Percentiles rank a stretch among this genome's conserved stretches.
Conservation (phyloP, 2,888 invertebrate species). For the Orgyia antiqua region DNA sequence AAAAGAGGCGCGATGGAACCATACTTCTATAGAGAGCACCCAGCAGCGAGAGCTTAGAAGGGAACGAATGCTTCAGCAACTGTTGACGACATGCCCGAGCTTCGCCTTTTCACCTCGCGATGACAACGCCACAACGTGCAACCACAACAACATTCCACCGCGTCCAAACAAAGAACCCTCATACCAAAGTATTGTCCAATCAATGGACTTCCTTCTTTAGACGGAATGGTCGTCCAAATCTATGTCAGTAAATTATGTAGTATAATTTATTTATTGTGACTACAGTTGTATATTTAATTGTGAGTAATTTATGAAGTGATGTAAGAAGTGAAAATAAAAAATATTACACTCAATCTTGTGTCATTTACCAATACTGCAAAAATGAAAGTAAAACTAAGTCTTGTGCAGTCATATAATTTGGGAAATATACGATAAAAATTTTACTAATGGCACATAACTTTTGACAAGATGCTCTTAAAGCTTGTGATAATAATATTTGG, state of each 20-base stretch:
- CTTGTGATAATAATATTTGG: too few relatives aligned
- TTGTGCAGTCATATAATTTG: too few relatives aligned
- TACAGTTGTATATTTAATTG: slow-evolving; percentile 59
- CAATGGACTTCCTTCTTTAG: slow-evolving; percentile 50
- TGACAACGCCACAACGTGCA: too few relatives aligned
- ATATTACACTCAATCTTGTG: slow-evolving; percentile 51
- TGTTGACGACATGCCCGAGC: too few relatives aligned
- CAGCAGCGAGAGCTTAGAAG: slow-evolving; percentile 48
- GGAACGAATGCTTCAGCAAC: slow-evolving; percentile 18
- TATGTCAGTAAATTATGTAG: slow-evolving; percentile 75
- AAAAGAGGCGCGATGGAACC: slow-evolving; percentile 76
- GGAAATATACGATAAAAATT: too few relatives aligned
- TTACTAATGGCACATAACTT: too few relatives aligned
- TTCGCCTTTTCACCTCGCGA: too few relatives aligned
- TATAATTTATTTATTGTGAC: slow-evolving; percentile 75
- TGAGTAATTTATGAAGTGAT: slow-evolving; percentile 66
- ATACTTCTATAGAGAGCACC: slow-evolving; percentile 77
- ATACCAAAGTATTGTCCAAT: slow-evolving; percentile 69
- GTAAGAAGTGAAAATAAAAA: slow-evolving; percentile 56
- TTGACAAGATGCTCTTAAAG: too few relatives aligned
- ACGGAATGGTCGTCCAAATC: slow-evolving; percentile 57
- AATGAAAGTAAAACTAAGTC: too few relatives aligned
- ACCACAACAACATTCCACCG: slow-evolving; percentile 25
- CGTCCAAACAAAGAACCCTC: slow-evolving; percentile 55
- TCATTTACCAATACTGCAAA: too few relatives aligned